Conservation (phyloP, 2,797 vertebrate genomes). For the Sebastes oblongus region DNA sequence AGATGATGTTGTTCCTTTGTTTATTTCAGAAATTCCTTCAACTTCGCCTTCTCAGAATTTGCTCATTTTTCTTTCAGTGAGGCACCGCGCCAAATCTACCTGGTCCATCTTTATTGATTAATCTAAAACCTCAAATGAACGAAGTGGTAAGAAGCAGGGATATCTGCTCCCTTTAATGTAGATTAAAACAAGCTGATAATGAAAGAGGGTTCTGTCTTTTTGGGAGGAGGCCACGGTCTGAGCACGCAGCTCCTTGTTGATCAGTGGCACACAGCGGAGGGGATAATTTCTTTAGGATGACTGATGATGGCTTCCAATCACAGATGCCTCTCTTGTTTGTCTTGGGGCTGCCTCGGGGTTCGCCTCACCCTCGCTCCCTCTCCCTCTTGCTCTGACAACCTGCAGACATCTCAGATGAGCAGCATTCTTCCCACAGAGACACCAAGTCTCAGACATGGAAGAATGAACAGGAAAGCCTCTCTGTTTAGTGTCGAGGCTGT, state of each 20-base stretch:
- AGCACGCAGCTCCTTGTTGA: constrained; percentile 67
- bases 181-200: constrained; percentile 65
- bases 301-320: constrained; percentile 87
- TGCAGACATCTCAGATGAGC: constrained; percentile 94
- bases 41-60: neutral
- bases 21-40: constrained; percentile 14
- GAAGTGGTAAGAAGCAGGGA: constrained; percentile 24
- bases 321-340: constrained; percentile 94
- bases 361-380: constrained; percentile 76
- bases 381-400: constrained; percentile 89
- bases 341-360: constrained; percentile 83
- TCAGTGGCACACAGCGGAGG: constrained; percentile 84
- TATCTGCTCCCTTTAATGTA: constrained; percentile 20
- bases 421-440: constrained; percentile 92
- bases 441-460: constrained; percentile 65
- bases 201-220: constrained; percentile 92
- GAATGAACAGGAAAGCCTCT: constrained; percentile 47
- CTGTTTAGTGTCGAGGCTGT: constrained; percentile 20
- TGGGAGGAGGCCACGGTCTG: constrained; percentile 47
- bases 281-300: constrained; percentile 95
- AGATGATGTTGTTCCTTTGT: constrained; percentile 9
- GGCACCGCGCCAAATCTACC: neutral
- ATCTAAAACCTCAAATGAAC: constrained; percentile 36
- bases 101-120: constrained; percentile 10
- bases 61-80: constrained; percentile 8